Evolutionary conservation across 2,888 invertebrate species (phyloP), one percentile per base, ranked within the genome.

Genomic region (Teleogryllus oceanicus): DNA sequence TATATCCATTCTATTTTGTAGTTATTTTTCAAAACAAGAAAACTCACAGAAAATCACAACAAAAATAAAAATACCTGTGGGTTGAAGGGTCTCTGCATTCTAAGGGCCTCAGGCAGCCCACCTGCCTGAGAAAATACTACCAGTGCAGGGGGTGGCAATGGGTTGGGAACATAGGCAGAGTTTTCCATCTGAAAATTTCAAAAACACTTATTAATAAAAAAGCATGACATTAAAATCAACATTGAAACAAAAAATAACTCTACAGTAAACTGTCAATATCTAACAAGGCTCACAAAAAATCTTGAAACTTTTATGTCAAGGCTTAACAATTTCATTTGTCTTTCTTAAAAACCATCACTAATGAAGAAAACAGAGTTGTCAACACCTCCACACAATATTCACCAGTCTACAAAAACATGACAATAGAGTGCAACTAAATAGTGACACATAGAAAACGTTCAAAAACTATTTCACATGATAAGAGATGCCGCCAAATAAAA

Each of bases 61-160:
- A 49, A 75, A 20, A 11, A 18, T 13, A 75, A 79, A 49, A 20
- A 49, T 79, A 83, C 83, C 81, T 83, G 83, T 81, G 83, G 81
- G 88, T 92, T 92, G 88, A 92, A 93, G 85, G 93, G 92, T 87
- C 93, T 90, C 88, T 93, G 93, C 88, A 93, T 92, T 88, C 93
- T 89, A 84, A 93, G 89, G 84, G 92, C 92, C 89, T 93, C 93
- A 86, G 92, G 92, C 87, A 93, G 89, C 85, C 92, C 92, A 85
- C 92, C 92, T 85, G 92, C 92, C 89, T 93, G 92, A 84, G 93
- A 93, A 87, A 93, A 91, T 84, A 93, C 93, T 86, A 93, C 93
- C 87, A 93, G 88, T 86, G 92, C 92, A 85, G 93, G 92, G 85
- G 92, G 92, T 88, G 92, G 92, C 87, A 93, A 89, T 88, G 92